Base-by-base conservation (phyloP, 2,113 vertebrate species). In the Colius striatus region DNA sequence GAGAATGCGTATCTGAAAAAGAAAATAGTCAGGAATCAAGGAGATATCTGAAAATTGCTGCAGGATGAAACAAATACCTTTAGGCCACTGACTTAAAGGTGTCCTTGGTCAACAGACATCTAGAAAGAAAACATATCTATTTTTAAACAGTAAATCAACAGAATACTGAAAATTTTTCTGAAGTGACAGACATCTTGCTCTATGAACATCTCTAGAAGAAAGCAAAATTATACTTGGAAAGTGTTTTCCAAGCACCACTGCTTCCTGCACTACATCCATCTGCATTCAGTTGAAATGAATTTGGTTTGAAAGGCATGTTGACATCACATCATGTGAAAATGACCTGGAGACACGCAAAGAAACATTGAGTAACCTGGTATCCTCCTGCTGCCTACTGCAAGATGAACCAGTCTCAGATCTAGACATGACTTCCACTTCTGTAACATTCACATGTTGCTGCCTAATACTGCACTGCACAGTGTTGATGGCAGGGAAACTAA, bases 21-120 rank as follows among this genome's bases (percentile, higher is more conserved):
- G 32, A 67, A 67, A 77, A 79, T 12, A 45, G 84, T 74, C 63
- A 91, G 34, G 79, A 92, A 94, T 66, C 68, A 90, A 55, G 58
- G 32, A 77, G 78, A 55, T 86, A 94, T 29, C 73, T 73, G 83
- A 86, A 95, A 95, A 95, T 34, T 95, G 61, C 82, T 94, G 78
- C 70, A 95, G 85, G 5, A 20, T 75, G 53, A 85, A 97, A 92
- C 34, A 95, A 95, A 95, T 45, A 54, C 41, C 83, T 96, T 95
- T 65, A 96, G 74, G 67, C 43, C 90, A 82, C 53, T 71, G 63
- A 81, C 55, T 88, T 85, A 67, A 65, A 96, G 91, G 74, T 29
- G 66, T 60, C 50, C 38, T 89, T 94, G 68, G 65, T 87, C 61
- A 72, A 18, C 10, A 15, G 65, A 41, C 17, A 58, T 18, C 47